phyloP scores from a whole-genome alignment of 2,888 invertebrate species.

The Julus scanicus region DNA sequence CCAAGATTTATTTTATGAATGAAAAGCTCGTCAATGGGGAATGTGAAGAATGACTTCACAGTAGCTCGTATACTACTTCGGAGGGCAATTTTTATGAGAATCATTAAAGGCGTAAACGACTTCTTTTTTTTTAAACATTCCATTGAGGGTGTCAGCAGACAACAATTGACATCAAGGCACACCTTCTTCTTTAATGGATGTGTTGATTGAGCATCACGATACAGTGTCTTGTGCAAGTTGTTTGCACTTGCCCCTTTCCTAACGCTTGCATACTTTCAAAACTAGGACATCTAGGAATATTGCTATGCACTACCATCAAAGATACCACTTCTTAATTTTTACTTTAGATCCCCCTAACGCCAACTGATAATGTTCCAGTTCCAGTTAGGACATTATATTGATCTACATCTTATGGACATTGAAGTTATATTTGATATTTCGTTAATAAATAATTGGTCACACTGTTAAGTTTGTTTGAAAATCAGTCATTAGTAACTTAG shows the following conservation, averaged over 20 bases:
- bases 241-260: constrained; percentile 28
- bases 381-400: too few relatives aligned
- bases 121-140: constrained; percentile 48
- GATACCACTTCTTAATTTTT: too few relatives aligned
- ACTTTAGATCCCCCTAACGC: too few relatives aligned
- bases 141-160: constrained; percentile 49
- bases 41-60: constrained; percentile 48
- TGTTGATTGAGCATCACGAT: constrained; percentile 40
- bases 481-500: too few relatives aligned
- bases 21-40: constrained; percentile 50
- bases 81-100: constrained; percentile 45
- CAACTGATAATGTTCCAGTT: too few relatives aligned
- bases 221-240: not conserved
- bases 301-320: too few relatives aligned
- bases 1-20: constrained; percentile 46
- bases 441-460: too few relatives aligned
- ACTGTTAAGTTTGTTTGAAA: too few relatives aligned
- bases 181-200: constrained; percentile 40
- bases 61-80: constrained; percentile 49
- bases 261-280: not conserved
- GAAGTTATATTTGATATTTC: too few relatives aligned
- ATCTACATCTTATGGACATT: too few relatives aligned
- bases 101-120: constrained; percentile 52
- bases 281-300: not conserved
- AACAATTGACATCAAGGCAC: constrained; percentile 47